A percentile compares a stretch with the other conserved stretches of the same genome.
These are phyloP conservation scores for Vulpes lagopus DNA, from an alignment of 2,113 vertebrate genomes.

Conservation along the genomic window DNA sequence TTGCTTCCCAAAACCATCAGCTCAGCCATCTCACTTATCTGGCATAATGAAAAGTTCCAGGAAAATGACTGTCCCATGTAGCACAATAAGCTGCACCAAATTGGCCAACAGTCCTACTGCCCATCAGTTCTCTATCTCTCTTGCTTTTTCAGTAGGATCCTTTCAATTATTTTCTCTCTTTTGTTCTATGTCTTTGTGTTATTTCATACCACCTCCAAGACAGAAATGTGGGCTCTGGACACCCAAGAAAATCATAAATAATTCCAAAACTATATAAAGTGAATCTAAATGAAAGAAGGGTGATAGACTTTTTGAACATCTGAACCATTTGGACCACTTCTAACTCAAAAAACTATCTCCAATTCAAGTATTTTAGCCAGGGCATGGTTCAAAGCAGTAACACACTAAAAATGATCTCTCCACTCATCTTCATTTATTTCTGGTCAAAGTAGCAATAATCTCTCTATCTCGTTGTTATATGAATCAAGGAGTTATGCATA, in stretches of 20 bases:
- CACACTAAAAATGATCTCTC: neutral
- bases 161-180: neutral
- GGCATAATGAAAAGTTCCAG: neutral
- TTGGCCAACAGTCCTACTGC: neutral
- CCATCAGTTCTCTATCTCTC: neutral
- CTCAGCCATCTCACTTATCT: neutral
- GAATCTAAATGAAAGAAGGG: neutral
- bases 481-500: neutral
- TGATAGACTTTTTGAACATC: slow-evolving; percentile 13
- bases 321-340: neutral
- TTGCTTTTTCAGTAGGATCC: neutral
- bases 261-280: slow-evolving; percentile 9
- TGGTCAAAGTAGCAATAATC: slow-evolving; percentile 30
- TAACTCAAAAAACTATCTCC: slow-evolving; percentile 21
- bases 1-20: neutral
- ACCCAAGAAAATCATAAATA: slow-evolving; percentile 7
- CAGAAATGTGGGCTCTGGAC: neutral
- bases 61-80: neutral
- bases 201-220: neutral
- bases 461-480: neutral
- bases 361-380: neutral
- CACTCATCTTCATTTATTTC: neutral
- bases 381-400: neutral
- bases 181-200: neutral
- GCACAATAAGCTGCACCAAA: neutral